Evolutionary conservation across 2,888 invertebrate species (phyloP), one percentile per base, ranked within the genome.

Genomic region (Lottia scabra): DNA sequence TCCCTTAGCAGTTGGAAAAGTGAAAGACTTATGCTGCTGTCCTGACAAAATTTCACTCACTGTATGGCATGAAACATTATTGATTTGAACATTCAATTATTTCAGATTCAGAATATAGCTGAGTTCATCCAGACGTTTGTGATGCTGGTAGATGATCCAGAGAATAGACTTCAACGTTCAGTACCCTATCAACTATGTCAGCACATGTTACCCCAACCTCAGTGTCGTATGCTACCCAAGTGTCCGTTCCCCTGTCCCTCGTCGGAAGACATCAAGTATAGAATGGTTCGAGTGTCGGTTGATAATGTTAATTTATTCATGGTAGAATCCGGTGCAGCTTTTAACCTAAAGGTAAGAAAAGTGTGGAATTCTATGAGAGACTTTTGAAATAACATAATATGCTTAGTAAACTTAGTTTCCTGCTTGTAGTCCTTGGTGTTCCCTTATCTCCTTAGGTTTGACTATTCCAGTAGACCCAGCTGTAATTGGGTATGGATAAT

Each of bases 81-180:
- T 2, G 10, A 10, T 10, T 8, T 10, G 38, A 6, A 10, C 38
- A 38, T 38, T 6, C 5, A 6, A 6, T 38, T 56, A 12, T 56
- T 79, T 13, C 78, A 88, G 92, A 87, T 98, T 0, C 95, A 96
- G 86, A 95, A 96, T 85, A 92, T 98, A 12, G 92, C 96, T 16
- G 95, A 95, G 27, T 94, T 96, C 1, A 89, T 98, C 69, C 98
- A 99, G 91, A 96, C 97, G 0, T 93, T 98, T 75, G 89, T 96
- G 38, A 91, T 97, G 70, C 92, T 97, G 75, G 93, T 95, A 38
- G 93, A 94, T 70, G 97, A 98, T 88, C 93, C 93, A 1, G 99
- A 99, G 91, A 98, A 99, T 89, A 94, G 94, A 84, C 90, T 98
- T 67, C 93, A 94, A 78, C 94, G 95, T 10, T 96, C 98, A 0